phyloP scores from a whole-genome alignment of 2,797 vertebrate genomes.

The Pangasius sanitwongsei region DNA sequence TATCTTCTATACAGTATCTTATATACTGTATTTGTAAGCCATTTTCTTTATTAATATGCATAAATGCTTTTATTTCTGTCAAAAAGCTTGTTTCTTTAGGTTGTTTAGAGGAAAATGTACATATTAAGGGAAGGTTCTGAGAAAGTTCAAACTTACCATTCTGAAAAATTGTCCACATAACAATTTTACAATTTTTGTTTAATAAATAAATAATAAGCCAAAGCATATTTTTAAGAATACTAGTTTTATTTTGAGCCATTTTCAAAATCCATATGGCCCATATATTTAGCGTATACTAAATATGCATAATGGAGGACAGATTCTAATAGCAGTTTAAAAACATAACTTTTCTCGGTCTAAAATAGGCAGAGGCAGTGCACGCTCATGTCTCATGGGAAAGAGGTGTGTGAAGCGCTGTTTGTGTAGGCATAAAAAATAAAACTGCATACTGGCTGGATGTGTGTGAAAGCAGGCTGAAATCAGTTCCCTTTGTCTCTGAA shows the following conservation, averaged over 20 bases:
- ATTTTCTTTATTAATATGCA: not conserved
- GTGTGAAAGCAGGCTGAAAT: constrained; percentile 61
- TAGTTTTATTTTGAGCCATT: not conserved
- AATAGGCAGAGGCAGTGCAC: constrained; percentile 21
- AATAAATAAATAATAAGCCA: not conserved
- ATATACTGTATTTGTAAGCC: not conserved
- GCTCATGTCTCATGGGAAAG: constrained; percentile 39
- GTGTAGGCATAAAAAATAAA: constrained; percentile 54
- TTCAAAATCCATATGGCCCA: not conserved
- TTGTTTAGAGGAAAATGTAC: not conserved
- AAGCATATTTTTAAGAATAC: not conserved
- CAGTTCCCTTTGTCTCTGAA: constrained; percentile 63
- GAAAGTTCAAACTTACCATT: not conserved
- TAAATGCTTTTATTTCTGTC: not conserved
- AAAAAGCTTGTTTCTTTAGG: not conserved
- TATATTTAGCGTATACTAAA: not conserved
- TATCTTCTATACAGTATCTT: not conserved
- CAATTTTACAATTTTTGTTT: not conserved
- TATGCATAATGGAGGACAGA: not conserved
- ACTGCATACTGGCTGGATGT: constrained; percentile 49
- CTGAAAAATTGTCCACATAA: not conserved
- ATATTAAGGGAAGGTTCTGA: not conserved
- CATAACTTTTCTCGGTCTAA: not conserved
- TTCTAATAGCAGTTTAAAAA: constrained; percentile 12
- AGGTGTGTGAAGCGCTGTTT: constrained; percentile 37